These are phyloP conservation scores for Cheiracanthium punctorium DNA, from an alignment of 2,888 invertebrate species.

Conservation along the genomic window DNA sequence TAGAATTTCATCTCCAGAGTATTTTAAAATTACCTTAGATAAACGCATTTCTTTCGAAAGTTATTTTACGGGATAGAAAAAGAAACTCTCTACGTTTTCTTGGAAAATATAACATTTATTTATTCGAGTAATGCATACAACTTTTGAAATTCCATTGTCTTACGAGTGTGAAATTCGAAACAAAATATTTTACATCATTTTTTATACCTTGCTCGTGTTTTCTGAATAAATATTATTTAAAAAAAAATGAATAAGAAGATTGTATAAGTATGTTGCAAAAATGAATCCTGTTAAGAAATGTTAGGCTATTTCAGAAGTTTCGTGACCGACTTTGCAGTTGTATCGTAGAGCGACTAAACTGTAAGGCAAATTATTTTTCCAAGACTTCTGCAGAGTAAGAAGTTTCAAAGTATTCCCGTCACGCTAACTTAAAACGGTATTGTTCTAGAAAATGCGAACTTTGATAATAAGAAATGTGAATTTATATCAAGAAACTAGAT, in stretches of 20 bases:
- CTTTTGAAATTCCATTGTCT: background rate
- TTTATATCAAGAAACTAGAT: slow-evolving; percentile 38
- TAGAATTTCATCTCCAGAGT: background rate
- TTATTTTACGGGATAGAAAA: background rate
- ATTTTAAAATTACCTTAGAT: background rate
- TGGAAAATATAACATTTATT: background rate
- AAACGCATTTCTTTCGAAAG: background rate
- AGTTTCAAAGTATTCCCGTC: slow-evolving; percentile 60
- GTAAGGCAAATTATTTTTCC: slow-evolving; percentile 52
- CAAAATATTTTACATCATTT: background rate
- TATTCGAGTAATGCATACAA: background rate
- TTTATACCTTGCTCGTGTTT: background rate
- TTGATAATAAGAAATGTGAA: slow-evolving; percentile 43
- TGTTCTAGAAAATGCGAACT: slow-evolving; percentile 38
- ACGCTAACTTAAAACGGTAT: slow-evolving; percentile 47
- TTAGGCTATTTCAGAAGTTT: slow-evolving; percentile 34
- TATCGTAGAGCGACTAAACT: slow-evolving; percentile 12
- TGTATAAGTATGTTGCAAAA: background rate
- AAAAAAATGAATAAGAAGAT: background rate
- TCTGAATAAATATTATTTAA: background rate
- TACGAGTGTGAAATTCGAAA: background rate
- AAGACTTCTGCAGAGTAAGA: slow-evolving; percentile 26
- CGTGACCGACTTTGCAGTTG: slow-evolving; percentile 37
- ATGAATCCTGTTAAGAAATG: background rate
- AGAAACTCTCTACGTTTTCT: background rate